Conservation (phyloP, 2,797 vertebrate genomes). For the Erethizon dorsatum region DNA sequence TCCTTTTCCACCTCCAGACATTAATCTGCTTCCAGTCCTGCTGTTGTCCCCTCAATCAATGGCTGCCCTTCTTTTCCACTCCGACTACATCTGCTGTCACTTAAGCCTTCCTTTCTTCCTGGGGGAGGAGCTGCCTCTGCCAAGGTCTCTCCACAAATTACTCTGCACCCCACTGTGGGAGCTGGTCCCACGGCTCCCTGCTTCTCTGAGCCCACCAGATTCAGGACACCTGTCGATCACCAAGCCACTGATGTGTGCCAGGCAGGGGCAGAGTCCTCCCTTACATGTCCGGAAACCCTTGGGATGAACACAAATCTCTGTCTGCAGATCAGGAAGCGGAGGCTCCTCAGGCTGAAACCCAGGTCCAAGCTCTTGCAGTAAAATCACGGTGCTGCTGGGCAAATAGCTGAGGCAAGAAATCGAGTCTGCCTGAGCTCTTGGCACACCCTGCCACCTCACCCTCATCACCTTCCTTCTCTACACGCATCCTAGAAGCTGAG, state of each 20-base stretch:
- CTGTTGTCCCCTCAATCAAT: rapidly evolving
- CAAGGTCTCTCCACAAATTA: rapidly evolving
- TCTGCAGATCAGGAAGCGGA: background rate
- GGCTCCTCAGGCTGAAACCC: background rate
- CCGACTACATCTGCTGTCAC: background rate
- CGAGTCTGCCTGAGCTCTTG: background rate
- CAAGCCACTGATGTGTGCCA: background rate
- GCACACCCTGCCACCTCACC: background rate
- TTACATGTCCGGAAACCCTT: background rate
- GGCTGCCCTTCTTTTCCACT: background rate
- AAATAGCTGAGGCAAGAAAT: background rate
- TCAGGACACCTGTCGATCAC: background rate
- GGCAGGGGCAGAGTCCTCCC: background rate
- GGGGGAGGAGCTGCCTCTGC: background rate
- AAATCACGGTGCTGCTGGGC: background rate
- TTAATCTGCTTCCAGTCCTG: background rate
- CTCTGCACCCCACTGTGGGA: background rate
- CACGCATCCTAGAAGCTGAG: background rate
- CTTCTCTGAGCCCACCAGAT: background rate
- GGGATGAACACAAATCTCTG: background rate
- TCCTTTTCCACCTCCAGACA: background rate
- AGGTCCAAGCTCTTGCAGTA: background rate
- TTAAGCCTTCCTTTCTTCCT: background rate
- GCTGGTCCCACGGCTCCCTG: background rate
- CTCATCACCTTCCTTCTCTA: background rate